Evolutionary conservation across 2,113 vertebrate genomes (phyloP).

Genomic region (Xenopus laevis): DNA sequence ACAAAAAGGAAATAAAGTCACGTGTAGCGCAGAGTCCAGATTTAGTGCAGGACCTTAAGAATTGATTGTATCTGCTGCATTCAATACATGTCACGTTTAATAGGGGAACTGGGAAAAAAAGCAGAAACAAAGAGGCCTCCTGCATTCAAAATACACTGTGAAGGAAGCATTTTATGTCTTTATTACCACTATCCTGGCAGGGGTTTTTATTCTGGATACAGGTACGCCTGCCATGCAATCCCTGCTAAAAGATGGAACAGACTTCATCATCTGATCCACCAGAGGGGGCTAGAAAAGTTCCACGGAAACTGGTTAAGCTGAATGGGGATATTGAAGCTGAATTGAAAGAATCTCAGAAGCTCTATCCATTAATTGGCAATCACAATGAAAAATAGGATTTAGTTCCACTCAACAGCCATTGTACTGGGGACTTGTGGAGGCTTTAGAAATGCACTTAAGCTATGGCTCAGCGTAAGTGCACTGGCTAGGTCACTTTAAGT

Average conservation of each 20-base stretch:
- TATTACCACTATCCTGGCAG: not conserved
- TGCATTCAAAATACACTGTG: not conserved
- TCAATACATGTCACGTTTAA: slow-evolving; percentile 4
- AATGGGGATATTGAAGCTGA: not conserved
- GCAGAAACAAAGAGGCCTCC: not conserved
- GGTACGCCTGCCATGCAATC: not conserved
- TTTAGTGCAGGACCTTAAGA: not conserved
- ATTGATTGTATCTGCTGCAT: slow-evolving; percentile 9
- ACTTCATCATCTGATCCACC: slow-evolving; percentile 1
- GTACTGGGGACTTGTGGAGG: slow-evolving; percentile 46
- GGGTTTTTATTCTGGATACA: not conserved
- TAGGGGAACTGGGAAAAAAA: not conserved
- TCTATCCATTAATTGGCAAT: slow-evolving; percentile 51
- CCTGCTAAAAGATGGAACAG: not conserved
- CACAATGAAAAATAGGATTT: slow-evolving; percentile 53
- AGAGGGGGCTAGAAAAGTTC: slow-evolving; percentile 24
- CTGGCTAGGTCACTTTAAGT: slow-evolving; percentile 53
- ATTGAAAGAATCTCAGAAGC: slow-evolving; percentile 46
- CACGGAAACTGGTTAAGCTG: not conserved
- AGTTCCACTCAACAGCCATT: slow-evolving; percentile 46
- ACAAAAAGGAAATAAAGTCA: not conserved
- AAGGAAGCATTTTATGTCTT: not conserved
- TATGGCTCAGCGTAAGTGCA: slow-evolving; percentile 51
- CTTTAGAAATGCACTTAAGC: slow-evolving; percentile 52
- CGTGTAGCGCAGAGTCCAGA: not conserved